These are phyloP conservation scores for Fopius arisanus DNA, from an alignment of 1,140 invertebrate species.

Conservation along the genomic window DNA sequence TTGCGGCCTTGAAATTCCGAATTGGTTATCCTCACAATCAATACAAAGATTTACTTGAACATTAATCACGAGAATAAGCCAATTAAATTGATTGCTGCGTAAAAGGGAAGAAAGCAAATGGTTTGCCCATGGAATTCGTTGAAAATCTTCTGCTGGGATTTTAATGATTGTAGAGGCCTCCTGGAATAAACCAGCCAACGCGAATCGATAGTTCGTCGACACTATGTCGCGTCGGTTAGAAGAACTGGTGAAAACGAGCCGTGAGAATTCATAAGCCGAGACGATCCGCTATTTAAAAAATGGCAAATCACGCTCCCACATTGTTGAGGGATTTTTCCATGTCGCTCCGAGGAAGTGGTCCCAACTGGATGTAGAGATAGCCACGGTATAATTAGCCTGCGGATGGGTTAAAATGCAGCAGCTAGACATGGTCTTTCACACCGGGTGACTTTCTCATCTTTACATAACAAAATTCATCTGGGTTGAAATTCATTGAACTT, in stretches of 20 bases:
- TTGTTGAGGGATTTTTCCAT: neutral
- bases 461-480: neutral
- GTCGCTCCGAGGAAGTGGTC: no score
- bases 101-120: neutral
- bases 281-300: conserved; percentile 11
- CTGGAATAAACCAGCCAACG: conserved; percentile 8
- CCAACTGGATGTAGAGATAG: neutral
- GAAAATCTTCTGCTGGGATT: neutral
- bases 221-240: conserved; percentile 34
- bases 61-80: neutral
- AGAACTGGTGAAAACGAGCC: neutral
- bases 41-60: neutral
- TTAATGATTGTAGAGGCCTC: neutral
- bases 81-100: neutral
- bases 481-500: conserved; percentile 16
- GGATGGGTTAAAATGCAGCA: neutral
- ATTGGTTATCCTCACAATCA: neutral
- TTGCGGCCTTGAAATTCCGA: no score
- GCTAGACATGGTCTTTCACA: neutral
- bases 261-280: neutral
- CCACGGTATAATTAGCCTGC: neutral
- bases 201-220: conserved; percentile 62
- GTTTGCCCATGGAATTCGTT: neutral
- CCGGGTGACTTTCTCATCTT: neutral
- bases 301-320: neutral